Conservation (phyloP, 2,797 vertebrate genomes). For the Enteromius fasciolatus region DNA sequence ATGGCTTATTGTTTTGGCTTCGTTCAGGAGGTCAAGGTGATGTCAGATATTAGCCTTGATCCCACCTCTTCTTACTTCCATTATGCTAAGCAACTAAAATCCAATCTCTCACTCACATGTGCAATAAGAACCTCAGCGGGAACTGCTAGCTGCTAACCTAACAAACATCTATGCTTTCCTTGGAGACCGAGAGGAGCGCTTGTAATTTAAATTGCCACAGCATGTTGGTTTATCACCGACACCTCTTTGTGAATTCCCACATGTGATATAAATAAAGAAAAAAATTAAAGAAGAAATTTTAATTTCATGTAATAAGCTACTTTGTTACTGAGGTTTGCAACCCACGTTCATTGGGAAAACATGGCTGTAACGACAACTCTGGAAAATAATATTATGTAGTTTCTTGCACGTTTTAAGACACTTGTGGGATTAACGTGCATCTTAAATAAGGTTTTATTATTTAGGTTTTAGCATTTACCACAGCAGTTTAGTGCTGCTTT, state of each 20-base stretch:
- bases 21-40: conserved; percentile 48
- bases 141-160: conserved; percentile 29
- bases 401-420: background rate
- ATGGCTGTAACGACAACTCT: background rate
- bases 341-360: background rate
- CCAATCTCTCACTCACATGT: conserved; percentile 19
- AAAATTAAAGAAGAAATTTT: background rate
- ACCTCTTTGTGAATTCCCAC: conserved; percentile 15
- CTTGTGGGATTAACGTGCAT: background rate
- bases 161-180: conserved; percentile 34
- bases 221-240: conserved; percentile 27
- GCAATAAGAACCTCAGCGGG: conserved; percentile 12
- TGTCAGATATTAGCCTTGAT: conserved; percentile 49
- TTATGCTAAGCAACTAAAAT: conserved; percentile 42
- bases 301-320: background rate
- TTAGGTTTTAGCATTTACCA: background rate
- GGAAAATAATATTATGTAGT: background rate
- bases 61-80: conserved; percentile 35
- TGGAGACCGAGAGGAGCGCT: conserved; percentile 5
- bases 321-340: background rate
- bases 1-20: conserved; percentile 52
- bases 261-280: background rate
- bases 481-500: too few species aligned
- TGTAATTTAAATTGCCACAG: conserved; percentile 30
- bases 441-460: background rate